Evolutionary conservation across 2,888 invertebrate species (phyloP), one percentile per base, ranked within the genome.

Genomic region (Mythimna lalbum): DNA sequence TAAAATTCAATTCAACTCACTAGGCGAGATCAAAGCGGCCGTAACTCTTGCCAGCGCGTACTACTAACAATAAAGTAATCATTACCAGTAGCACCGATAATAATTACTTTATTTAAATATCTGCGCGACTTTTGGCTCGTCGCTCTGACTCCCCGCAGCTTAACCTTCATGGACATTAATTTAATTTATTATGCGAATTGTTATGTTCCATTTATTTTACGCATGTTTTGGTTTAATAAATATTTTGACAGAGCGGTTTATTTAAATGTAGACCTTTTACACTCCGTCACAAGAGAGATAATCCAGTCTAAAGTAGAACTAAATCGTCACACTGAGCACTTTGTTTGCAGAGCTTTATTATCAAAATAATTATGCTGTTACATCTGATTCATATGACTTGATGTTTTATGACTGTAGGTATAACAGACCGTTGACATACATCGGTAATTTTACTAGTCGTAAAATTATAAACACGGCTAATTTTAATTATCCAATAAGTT

Each of bases 21-120:
- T 88, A 83, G 86, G 72, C 57, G 82, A 93, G 92, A 94, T 94
- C 94, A 94, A 94, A 95, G 95, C 84, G 84, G 80, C 84, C 82
- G 59, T 76, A 84, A 86, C 83, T 89, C 89, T 90, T 91, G 90
- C 90, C 89, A 90, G 81, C 85, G 81, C 80, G 84, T 85, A 85
- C 86, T 85, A 88, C 85, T 86, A 86, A 90, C 89, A 90, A 89
- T 92, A 92, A 91, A 90, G 87, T 89, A 86, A 84, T 86, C 78
- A 82, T 83, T 83, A 82, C 82, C 71, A 81, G 65, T 59, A 76
- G 69, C 74, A 79, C 80, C 82, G 85, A 81, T 81, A 86, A 71
- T 89, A 89, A 87, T 88, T 87, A 87, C 78, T 85, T 78, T 78
- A 82, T 83, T 87, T 88, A 83, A 87, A 87, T 87, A 87, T 81